Conservation (phyloP, 1,140 invertebrate genomes). For the Pemphigus obesinymphae region DNA sequence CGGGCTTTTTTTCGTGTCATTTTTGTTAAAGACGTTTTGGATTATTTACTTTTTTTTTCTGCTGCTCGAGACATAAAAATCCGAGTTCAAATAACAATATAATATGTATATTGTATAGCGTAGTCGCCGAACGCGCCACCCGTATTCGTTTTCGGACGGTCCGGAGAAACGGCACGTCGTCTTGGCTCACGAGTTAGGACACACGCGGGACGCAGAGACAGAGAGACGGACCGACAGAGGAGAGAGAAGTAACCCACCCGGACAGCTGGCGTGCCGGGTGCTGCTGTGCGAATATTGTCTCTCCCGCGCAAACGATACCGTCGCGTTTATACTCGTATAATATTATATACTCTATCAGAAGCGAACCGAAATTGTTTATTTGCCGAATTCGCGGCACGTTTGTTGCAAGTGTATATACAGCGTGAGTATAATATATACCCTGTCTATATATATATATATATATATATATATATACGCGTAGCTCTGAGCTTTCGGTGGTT, state of each 20-base stretch:
- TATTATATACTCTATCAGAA: not conserved
- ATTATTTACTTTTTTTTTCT: no score
- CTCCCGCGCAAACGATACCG: not conserved
- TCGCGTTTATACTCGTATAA: constrained; percentile 11
- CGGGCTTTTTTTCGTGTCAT: no score
- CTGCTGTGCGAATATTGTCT: not conserved
- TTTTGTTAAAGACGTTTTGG: no score
- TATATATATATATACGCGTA: not conserved
- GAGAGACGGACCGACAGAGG: no score
- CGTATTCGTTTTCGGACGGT: no score
- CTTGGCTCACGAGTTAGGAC: not conserved
- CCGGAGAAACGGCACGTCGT: not conserved
- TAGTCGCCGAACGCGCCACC: no score
- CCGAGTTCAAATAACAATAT: no score
- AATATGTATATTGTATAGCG: no score
- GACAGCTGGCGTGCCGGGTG: no score
- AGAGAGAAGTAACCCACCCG: no score
- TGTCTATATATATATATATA: not conserved
- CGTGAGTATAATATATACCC: not conserved
- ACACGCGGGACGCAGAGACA: not conserved
- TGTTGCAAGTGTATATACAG: not conserved
- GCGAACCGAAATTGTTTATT: constrained; percentile 22
- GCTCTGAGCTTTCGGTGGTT: not conserved
- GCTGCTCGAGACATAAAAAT: no score
- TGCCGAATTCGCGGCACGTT: constrained; percentile 34